Evolutionary conservation across 2,888 invertebrate species (phyloP).

Genomic region (Drosophila limbata): DNA sequence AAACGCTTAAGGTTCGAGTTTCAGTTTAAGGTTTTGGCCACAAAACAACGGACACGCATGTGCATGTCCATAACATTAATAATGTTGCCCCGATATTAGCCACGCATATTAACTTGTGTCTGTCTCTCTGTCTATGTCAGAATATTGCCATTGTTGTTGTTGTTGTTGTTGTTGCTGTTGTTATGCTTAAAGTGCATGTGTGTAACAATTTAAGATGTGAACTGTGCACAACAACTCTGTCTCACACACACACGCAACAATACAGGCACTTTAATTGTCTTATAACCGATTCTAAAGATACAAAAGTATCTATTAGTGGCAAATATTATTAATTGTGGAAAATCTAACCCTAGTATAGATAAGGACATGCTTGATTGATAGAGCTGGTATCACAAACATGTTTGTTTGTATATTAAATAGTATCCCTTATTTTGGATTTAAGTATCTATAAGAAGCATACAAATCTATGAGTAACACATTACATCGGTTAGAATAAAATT

Average conservation of each 20-base stretch:
- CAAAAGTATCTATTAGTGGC: conserved; percentile 12
- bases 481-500: no score
- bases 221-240: conserved; percentile 16
- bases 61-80: conserved; percentile 73
- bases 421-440: background rate
- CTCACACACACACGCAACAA: background rate
- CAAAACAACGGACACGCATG: conserved; percentile 55
- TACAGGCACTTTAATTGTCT: conserved; percentile 1
- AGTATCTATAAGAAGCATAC: background rate
- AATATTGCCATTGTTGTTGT: conserved; percentile 7
- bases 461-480: background rate
- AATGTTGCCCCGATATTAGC: conserved; percentile 74
- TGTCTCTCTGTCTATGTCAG: conserved; percentile 15
- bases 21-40: conserved; percentile 5
- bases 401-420: background rate
- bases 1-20: conserved; percentile 30
- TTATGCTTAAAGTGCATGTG: conserved; percentile 19
- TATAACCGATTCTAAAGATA: conserved; percentile 4
- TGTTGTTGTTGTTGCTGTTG: conserved; percentile 1
- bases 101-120: conserved; percentile 73
- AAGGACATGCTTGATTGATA: background rate
- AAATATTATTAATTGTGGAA: background rate
- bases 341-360: background rate
- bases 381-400: background rate
- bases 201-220: conserved; percentile 33